A percentile compares a stretch with the other conserved stretches of the same genome.
Conservation (phyloP, 1,140 invertebrate species). For the Drosophila jambulina region DNA sequence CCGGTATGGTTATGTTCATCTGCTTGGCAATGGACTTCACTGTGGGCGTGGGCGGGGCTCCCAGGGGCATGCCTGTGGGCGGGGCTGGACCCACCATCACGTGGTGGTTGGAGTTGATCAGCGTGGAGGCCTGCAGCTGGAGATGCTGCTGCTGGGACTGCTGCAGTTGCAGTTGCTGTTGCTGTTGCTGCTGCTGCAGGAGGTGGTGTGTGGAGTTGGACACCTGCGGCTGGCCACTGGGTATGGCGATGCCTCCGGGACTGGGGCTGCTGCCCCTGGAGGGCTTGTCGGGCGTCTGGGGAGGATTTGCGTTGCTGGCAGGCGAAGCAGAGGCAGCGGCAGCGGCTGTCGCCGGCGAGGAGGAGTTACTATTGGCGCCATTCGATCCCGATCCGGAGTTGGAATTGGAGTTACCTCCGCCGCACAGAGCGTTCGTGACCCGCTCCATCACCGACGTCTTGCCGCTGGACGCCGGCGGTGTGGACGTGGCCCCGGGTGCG, state of each 20-base stretch:
- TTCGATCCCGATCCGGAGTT: conserved; percentile 46
- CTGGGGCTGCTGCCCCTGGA: conserved; percentile 50
- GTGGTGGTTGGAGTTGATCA: conserved; percentile 80
- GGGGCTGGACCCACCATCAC: conserved; percentile 60
- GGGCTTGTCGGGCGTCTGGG: conserved; percentile 75
- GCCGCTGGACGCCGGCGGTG: conserved; percentile 62
- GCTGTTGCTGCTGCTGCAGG: conserved; percentile 54
- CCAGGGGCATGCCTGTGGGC: conserved; percentile 65
- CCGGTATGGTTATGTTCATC: conserved; percentile 81
- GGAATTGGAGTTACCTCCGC: conserved; percentile 86
- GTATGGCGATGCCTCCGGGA: conserved; percentile 18
- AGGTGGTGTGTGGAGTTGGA: conserved; percentile 51
- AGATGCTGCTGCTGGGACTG: conserved; percentile 74
- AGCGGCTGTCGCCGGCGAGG: conserved; percentile 28
- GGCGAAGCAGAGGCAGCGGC: conserved; percentile 8
- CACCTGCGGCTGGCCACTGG: conserved; percentile 42
- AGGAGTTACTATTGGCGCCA: conserved; percentile 29
- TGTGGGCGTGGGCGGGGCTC: conserved; percentile 77
- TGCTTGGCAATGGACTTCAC: conserved; percentile 84
- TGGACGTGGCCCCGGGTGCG: conserved; percentile 41
- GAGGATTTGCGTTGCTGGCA: conserved; percentile 38
- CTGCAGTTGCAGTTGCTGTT: conserved; percentile 48
- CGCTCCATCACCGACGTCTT: conserved; percentile 92
- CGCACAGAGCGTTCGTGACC: conserved; percentile 93
- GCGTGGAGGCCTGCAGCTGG: conserved; percentile 75